Conservation (phyloP, 92 coral and sea anemone species). For the Siderastrea siderea region DNA sequence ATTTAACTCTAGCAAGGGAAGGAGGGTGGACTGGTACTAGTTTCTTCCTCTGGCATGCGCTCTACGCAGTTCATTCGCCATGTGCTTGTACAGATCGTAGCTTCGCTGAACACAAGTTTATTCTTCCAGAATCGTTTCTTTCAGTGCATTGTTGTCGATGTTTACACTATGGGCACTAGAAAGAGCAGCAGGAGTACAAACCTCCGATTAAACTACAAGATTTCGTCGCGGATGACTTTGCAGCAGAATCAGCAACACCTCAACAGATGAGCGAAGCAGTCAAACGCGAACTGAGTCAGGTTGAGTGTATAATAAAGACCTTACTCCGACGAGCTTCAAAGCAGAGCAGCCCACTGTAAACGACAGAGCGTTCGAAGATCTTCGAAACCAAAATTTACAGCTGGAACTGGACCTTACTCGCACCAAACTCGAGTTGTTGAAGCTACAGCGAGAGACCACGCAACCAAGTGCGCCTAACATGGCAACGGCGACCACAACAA, state of each 20-base stretch:
- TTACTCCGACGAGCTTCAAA: background rate
- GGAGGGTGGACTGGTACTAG: too few species aligned
- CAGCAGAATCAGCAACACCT: background rate
- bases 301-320: background rate
- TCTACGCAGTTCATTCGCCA: constrained; percentile 3
- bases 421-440: constrained; percentile 10
- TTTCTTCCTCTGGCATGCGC: background rate
- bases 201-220: background rate
- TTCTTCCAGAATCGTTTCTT: background rate
- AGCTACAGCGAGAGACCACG: constrained; percentile 5
- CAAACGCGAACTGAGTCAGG: constrained; percentile 1
- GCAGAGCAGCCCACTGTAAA: background rate
- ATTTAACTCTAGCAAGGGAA: too few species aligned
- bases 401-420: constrained; percentile 5
- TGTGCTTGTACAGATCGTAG: constrained; percentile 10
- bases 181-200: background rate
- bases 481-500: background rate
- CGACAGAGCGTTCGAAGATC: constrained; percentile 3
- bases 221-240: constrained; percentile 4
- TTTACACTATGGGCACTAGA: background rate
- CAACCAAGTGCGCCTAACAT: background rate
- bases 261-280: background rate
- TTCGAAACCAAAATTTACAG: constrained; percentile 1
- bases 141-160: background rate
- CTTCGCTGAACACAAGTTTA: background rate